A percentile compares a stretch with the other conserved stretches of the same genome.
phyloP scores from a whole-genome alignment of 2,113 vertebrate species.

The Megaceryle maxima region DNA sequence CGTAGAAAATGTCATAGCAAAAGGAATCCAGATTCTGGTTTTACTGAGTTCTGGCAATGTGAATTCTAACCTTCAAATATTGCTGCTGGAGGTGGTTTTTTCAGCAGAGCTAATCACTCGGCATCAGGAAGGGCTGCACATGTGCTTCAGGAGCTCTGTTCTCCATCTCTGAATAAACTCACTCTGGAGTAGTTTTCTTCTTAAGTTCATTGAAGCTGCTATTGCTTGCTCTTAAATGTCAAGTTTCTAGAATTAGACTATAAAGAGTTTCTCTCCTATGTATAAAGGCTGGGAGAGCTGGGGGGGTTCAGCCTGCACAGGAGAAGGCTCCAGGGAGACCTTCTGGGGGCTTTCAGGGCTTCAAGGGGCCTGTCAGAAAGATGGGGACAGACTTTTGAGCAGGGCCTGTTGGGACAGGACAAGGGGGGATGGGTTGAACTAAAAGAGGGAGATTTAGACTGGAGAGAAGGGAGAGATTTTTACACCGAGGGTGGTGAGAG shows the following conservation, averaged over 20 bases:
- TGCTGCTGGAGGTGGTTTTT: not conserved
- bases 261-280: not conserved
- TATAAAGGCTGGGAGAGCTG: not conserved
- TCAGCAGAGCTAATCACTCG: not conserved
- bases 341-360: too few species aligned
- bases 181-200: not conserved
- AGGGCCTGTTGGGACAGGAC: too few species aligned
- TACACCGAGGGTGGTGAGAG: too few species aligned
- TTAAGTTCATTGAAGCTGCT: not conserved
- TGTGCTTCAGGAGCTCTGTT: not conserved
- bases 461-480: too few species aligned
- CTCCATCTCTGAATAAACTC: not conserved
- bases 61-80: not conserved
- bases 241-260: not conserved
- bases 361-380: not conserved
- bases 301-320: not conserved
- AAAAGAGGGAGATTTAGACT: too few species aligned
- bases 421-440: too few species aligned
- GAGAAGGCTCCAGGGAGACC: not conserved
- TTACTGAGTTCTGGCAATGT: not conserved
- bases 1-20: not conserved
- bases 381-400: not conserved
- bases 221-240: not conserved
- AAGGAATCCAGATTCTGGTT: not conserved
- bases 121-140: not conserved